Base-by-base conservation (phyloP, 2,797 vertebrate species). In the Sylvilagus floridanus region DNA sequence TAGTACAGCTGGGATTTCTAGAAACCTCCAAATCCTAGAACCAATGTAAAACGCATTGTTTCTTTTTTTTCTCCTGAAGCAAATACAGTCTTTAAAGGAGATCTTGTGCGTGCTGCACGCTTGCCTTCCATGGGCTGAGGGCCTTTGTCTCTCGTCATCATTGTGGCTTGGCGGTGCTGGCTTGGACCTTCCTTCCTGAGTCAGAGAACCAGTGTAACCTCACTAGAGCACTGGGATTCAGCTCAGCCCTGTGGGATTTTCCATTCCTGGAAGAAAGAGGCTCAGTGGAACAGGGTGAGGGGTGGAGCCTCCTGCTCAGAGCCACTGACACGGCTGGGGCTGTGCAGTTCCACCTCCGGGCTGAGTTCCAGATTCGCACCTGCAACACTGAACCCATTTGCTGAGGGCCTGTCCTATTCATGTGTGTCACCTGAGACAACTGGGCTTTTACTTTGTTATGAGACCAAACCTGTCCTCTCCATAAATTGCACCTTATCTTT, bases 311-410 rank as follows among this genome's bases (percentile, higher is more conserved):
- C 35, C 47, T 11, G 2, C 50, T 21, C 60, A n/a, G 82, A 42
- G 37, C 47, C 7, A 2, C 30, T 26, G 3, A 12, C 0, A 4
- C 4, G 22, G 4, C 79, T 69, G 2, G 0, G 24, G 5, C 1
- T 42, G 37, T 32, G 77, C 4, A 6, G 6, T 13, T 76, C 54
- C 4, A 28, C 35, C 22, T 5, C 28, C 22, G 28, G 32, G n/a
- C 21, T 77, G 68, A 77, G 5, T 73, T 88, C 72, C 24, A 7
- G 50, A 57, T 2, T 2, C 7, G 16, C 2, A 10, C 17, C 24
- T 62, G 42, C 14, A 16, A 30, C 16, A 32, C 28, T 37, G 28
- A 35, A 72, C 71, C 28, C 9, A 1, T 62, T 57, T 2, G 21
- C 65, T 75, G 13, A 32, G n/a, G 11, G 24, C 3, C 60, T 86